Conservation (phyloP, 2,113 vertebrate genomes). For the Pomatostomus ruficeps region DNA sequence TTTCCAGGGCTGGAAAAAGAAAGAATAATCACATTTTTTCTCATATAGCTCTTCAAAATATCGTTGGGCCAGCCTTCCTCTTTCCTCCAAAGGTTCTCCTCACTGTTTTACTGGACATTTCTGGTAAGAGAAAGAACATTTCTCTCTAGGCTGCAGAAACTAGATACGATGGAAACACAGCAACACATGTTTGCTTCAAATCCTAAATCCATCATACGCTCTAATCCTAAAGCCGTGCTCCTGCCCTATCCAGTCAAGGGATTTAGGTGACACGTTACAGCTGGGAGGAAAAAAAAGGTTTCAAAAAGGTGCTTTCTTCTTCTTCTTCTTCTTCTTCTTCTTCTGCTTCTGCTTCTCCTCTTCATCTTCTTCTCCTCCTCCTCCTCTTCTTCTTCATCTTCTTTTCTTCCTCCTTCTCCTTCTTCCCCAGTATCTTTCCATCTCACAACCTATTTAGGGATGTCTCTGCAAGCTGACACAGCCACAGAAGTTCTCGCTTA, state of each 20-base stretch:
- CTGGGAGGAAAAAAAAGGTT: background rate
- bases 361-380: background rate
- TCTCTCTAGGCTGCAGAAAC: background rate
- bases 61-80: background rate
- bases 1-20: background rate
- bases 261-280: conserved; percentile 66
- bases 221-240: conserved; percentile 78
- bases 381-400: background rate
- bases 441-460: background rate
- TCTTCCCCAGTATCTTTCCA: background rate
- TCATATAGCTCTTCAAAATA: background rate
- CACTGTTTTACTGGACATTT: background rate
- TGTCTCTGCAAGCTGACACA: background rate
- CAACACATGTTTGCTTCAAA: conserved; percentile 73
- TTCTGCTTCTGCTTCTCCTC: background rate
- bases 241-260: conserved; percentile 70
- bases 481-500: background rate
- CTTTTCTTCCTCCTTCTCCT: background rate
- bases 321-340: background rate
- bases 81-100: background rate
- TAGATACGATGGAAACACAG: background rate
- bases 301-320: background rate
- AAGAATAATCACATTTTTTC: background rate
- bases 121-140: background rate
- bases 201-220: conserved; percentile 78